These are phyloP conservation scores for Epinephelus fuscoguttatus DNA, from an alignment of 2,113 vertebrate genomes.

Conservation along the genomic window DNA sequence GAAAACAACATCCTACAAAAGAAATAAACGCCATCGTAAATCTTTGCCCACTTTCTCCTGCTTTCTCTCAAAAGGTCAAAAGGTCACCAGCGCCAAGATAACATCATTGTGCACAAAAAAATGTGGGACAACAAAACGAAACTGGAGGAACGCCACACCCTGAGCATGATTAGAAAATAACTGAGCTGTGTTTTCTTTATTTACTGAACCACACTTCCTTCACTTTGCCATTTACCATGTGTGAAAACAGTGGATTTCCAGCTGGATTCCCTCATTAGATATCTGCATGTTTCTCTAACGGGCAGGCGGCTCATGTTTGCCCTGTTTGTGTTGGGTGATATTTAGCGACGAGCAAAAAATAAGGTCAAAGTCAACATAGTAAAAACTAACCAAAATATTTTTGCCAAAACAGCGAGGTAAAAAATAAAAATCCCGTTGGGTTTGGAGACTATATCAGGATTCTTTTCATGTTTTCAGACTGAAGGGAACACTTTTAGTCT, in stretches of 20 bases:
- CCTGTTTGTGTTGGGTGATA: constrained; percentile 39
- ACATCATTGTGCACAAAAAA: background rate
- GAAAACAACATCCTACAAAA: background rate
- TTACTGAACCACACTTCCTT: background rate
- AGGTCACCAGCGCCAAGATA: constrained; percentile 21
- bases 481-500: constrained; percentile 37
- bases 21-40: background rate
- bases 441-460: background rate
- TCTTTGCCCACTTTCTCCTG: background rate
- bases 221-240: background rate
- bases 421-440: background rate
- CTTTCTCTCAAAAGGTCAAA: constrained; percentile 20
- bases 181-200: constrained; percentile 14
- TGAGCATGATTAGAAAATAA: background rate
- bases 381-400: background rate
- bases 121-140: background rate
- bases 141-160: constrained; percentile 1
- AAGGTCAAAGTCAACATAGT: background rate
- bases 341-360: constrained; percentile 40
- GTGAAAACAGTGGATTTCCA: background rate
- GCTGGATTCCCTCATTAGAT: constrained; percentile 9
- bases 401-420: background rate
- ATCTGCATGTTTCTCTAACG: background rate
- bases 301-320: constrained; percentile 1
- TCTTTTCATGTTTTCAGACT: constrained; percentile 1